These are phyloP conservation scores for Dolichoris vasculosae DNA, from an alignment of 1,140 invertebrate species.

Conservation along the genomic window DNA sequence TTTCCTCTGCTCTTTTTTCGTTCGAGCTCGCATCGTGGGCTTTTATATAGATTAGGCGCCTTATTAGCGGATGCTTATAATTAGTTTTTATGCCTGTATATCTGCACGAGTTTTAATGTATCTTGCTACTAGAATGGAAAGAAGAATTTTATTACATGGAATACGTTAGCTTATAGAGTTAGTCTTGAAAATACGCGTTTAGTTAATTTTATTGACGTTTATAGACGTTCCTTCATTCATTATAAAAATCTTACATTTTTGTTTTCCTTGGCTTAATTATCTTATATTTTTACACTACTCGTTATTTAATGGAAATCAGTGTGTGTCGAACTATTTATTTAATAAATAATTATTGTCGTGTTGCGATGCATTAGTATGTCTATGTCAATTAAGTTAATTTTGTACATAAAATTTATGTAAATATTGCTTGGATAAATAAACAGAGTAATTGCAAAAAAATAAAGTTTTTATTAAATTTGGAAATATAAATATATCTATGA, in stretches of 20 bases:
- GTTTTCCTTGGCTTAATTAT: neutral
- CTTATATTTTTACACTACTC: neutral
- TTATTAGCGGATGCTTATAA: constrained; percentile 50
- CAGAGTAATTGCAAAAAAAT: too few relatives aligned
- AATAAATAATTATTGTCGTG: neutral
- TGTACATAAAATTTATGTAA: too few relatives aligned
- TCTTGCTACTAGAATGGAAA: neutral
- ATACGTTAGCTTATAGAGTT: neutral
- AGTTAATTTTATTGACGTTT: constrained; percentile 1
- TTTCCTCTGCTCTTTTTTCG: neutral
- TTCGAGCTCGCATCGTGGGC: neutral
- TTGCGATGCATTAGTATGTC: neutral
- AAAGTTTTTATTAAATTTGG: too few relatives aligned
- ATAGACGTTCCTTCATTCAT: neutral
- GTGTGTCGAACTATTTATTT: too few relatives aligned
- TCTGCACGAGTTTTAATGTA: constrained; percentile 3
- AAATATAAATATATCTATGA: too few relatives aligned
- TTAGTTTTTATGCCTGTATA: constrained; percentile 49
- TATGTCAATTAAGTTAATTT: too few relatives aligned
- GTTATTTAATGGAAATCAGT: too few relatives aligned
- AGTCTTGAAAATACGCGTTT: neutral
- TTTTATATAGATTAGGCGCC: constrained; percentile 29
- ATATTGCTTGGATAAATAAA: too few relatives aligned
- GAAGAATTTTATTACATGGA: neutral
- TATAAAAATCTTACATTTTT: neutral